A percentile compares a stretch with the other conserved stretches of the same genome.
phyloP scores from a whole-genome alignment of 2,113 vertebrate species.

The Dolichallabes microphthalmus region DNA sequence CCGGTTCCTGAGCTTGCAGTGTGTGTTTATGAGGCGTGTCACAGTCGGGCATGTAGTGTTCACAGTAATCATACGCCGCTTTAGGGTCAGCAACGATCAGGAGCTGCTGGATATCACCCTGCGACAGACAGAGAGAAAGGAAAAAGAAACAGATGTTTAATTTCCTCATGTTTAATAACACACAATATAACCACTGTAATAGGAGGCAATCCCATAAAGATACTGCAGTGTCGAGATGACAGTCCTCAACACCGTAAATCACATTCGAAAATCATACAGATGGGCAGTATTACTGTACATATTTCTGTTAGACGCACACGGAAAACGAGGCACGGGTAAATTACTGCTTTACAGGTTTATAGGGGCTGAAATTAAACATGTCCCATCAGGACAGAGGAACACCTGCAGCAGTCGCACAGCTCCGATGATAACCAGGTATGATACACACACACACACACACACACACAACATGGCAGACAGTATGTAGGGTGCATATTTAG shows the following conservation, averaged over 20 bases:
- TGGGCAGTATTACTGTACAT: not conserved
- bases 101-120: conserved; percentile 98
- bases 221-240: not conserved
- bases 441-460: conserved; percentile 25
- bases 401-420: not conserved
- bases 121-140: conserved; percentile 49
- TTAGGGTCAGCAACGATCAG: conserved; percentile 87
- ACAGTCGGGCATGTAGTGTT: conserved; percentile 96
- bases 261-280: not conserved
- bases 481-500: not conserved
- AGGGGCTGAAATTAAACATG: conserved; percentile 36
- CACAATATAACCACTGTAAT: not conserved
- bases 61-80: conserved; percentile 95
- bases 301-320: conserved; percentile 3
- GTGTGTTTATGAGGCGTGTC: conserved; percentile 79
- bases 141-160: not conserved
- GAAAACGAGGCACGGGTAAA: not conserved
- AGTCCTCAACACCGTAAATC: conserved; percentile 20
- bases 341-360: conserved; percentile 27
- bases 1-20: conserved; percentile 90
- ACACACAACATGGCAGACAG: conserved; percentile 11
- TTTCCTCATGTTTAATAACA: not conserved
- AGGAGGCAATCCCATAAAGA: conserved; percentile 16
- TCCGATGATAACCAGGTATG: conserved; percentile 24
- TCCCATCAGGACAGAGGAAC: conserved; percentile 40